Conservation (phyloP, 2,113 vertebrate genomes). For the Machaerirhynchus nigripectus region DNA sequence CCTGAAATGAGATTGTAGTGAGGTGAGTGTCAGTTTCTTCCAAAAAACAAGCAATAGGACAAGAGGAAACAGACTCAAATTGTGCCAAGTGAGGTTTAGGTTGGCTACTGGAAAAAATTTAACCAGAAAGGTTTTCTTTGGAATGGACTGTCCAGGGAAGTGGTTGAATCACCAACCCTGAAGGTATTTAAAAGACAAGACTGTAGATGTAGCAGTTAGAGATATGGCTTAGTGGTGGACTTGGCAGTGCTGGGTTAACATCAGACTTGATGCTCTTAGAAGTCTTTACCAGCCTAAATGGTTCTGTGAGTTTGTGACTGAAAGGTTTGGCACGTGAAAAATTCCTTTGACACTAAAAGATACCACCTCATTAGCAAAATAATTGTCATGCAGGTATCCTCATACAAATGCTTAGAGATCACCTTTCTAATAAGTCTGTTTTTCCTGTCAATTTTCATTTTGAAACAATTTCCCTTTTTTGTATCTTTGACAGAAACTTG, state of each 20-base stretch:
- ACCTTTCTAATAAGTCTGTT: neutral
- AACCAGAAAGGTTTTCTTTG: neutral
- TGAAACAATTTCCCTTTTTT: neutral
- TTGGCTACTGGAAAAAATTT: neutral
- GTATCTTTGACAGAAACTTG: neutral
- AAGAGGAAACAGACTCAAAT: neutral
- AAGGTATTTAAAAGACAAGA: neutral
- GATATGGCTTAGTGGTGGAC: neutral
- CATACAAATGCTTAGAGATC: neutral
- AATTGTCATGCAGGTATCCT: neutral
- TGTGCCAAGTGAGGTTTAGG: neutral
- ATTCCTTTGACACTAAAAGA: neutral
- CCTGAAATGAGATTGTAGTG: neutral
- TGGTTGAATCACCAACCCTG: fast-evolving
- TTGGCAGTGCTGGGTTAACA: neutral
- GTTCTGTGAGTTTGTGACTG: neutral
- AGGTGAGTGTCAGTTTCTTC: neutral
- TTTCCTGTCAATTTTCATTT: neutral
- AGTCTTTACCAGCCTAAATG: neutral
- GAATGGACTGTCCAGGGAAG: neutral
- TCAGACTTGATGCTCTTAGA: neutral
- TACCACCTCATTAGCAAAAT: neutral
- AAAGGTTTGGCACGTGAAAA: neutral
- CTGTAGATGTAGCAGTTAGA: neutral
- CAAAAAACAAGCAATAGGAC: neutral